Evolutionary conservation across 2,797 vertebrate genomes (phyloP).

Genomic region (Erethizon dorsatum): DNA sequence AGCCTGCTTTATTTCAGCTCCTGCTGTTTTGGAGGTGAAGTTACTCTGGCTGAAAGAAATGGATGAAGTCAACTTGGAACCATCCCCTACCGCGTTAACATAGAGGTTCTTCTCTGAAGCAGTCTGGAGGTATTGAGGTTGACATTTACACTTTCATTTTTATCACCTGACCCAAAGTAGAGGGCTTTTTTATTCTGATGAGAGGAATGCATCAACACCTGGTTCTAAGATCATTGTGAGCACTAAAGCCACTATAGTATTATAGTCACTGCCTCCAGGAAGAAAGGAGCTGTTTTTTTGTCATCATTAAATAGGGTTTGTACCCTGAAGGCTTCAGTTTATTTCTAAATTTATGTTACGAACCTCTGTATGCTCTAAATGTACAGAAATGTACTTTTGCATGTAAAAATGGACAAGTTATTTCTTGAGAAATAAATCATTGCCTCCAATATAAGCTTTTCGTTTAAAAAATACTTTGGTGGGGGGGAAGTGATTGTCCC

Average conservation of each 20-base stretch:
- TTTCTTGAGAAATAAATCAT: not conserved
- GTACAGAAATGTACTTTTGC: conserved; percentile 38
- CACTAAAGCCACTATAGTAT: not conserved
- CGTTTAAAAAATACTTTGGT: not conserved
- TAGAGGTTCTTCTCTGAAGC: not conserved
- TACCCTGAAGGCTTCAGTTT: not conserved
- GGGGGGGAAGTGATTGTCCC: not conserved
- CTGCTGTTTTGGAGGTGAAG: not conserved
- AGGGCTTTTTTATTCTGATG: conserved; percentile 50
- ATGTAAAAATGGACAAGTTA: not conserved
- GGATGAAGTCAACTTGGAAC: not conserved
- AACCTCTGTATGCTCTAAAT: not conserved
- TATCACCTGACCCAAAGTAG: conserved; percentile 56
- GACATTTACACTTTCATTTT: conserved; percentile 25
- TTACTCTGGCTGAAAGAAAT: conserved; percentile 25
- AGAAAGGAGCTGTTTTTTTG: not conserved
- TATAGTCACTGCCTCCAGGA: not conserved
- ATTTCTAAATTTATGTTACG: conserved; percentile 53
- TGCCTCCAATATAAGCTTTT: not conserved
- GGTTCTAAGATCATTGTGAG: conserved; percentile 19
- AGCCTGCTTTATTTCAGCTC: conserved; percentile 25
- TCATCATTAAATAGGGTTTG: conserved; percentile 19
- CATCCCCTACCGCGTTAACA: not conserved
- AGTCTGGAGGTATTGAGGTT: not conserved
- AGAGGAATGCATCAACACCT: not conserved